A percentile compares a stretch with the other conserved stretches of the same genome.
These are phyloP conservation scores for Magallana angulata DNA, from an alignment of 1,140 invertebrate genomes.

Conservation along the genomic window DNA sequence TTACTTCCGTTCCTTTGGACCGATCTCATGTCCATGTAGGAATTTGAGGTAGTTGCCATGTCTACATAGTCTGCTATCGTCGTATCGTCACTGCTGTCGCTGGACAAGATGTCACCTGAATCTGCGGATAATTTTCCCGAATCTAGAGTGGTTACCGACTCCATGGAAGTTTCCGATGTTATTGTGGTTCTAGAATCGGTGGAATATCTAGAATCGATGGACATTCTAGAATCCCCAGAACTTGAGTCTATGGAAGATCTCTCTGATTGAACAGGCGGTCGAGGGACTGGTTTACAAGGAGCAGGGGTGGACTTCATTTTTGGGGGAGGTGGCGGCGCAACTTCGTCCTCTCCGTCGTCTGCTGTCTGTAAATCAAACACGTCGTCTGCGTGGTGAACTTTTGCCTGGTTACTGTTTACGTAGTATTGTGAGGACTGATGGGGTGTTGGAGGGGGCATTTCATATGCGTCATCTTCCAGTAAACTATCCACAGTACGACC, in stretches of 20 bases:
- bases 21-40: not conserved
- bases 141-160: not conserved
- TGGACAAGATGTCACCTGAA: not conserved
- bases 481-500: not conserved
- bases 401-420: not conserved
- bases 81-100: not conserved
- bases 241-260: not conserved
- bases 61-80: conserved; percentile 1
- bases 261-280: too few species aligned
- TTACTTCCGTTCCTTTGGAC: not conserved
- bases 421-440: not conserved
- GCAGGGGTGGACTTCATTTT: not conserved
- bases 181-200: not conserved
- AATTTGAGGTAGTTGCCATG: not conserved
- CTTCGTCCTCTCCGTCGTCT: not conserved
- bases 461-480: conserved; percentile 2
- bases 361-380: not conserved
- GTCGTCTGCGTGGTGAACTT: not conserved
- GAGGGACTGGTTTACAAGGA: not conserved
- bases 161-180: not conserved
- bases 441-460: conserved; percentile 30
- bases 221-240: not conserved
- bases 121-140: not conserved
- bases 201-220: not conserved
- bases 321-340: not conserved